Conservation (phyloP, 1,140 invertebrate species). For the Plutomurus gul region DNA sequence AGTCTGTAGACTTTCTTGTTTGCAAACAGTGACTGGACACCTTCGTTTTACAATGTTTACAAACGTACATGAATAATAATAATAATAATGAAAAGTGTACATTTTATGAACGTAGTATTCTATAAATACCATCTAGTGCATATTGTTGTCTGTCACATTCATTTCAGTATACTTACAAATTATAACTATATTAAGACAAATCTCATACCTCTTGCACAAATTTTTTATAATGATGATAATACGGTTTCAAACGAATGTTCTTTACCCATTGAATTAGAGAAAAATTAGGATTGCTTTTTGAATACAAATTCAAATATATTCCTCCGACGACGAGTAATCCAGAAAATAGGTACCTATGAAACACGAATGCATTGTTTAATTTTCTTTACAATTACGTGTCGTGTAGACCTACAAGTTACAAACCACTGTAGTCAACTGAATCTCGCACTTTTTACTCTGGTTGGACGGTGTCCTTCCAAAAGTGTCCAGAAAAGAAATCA, state of each 20-base stretch:
- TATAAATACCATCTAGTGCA: too few relatives aligned
- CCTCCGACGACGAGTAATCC: slow-evolving; percentile 82
- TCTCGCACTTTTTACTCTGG: too few relatives aligned
- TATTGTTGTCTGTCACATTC: background rate
- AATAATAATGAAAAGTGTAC: too few relatives aligned
- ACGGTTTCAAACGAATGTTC: background rate
- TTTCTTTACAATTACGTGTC: slow-evolving; percentile 40
- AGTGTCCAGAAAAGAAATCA: too few relatives aligned
- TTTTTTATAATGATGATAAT: slow-evolving; percentile 6
- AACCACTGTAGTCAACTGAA: too few relatives aligned
- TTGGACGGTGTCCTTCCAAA: too few relatives aligned
- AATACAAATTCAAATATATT: slow-evolving; percentile 61
- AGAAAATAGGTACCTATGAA: slow-evolving; percentile 84
- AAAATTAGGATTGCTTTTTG: slow-evolving; percentile 50
- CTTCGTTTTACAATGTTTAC: too few relatives aligned
- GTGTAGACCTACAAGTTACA: too few relatives aligned
- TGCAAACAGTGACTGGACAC: too few relatives aligned
- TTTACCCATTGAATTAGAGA: slow-evolving; percentile 24
- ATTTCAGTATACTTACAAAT: background rate
- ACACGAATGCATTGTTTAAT: slow-evolving; percentile 48
- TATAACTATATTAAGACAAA: background rate
- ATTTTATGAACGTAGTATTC: too few relatives aligned
- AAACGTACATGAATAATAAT: too few relatives aligned
- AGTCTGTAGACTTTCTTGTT: too few relatives aligned
- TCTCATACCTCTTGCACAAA: slow-evolving; percentile 39